phyloP scores from a whole-genome alignment of 2,888 invertebrate genomes.

The Thyatira batis region DNA sequence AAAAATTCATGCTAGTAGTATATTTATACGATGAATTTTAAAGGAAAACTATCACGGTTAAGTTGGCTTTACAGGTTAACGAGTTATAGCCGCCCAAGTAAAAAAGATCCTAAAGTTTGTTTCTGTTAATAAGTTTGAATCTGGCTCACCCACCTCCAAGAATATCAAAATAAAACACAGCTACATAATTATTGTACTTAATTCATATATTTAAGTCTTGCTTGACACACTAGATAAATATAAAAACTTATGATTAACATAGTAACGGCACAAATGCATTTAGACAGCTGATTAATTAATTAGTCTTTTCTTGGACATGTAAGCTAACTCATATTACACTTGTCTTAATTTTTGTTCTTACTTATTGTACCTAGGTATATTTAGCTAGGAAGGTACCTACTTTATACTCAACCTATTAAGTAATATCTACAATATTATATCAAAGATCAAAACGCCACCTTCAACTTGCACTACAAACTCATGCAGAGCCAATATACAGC shows the following conservation, averaged over 20 bases:
- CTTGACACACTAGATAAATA: not conserved
- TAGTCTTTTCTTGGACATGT: conserved; percentile 59
- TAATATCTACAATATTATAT: conserved; percentile 1
- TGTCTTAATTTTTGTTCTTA: conserved; percentile 9
- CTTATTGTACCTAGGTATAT: not conserved
- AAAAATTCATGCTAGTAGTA: too few relatives aligned
- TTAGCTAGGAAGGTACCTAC: not conserved
- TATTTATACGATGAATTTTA: too few relatives aligned
- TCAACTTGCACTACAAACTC: conserved; percentile 29
- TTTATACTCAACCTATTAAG: conserved; percentile 13
- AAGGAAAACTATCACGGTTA: too few relatives aligned
- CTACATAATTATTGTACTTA: not conserved
- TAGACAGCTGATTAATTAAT: conserved; percentile 47
- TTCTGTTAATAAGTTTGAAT: too few relatives aligned
- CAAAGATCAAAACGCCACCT: conserved; percentile 10
- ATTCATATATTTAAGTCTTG: not conserved
- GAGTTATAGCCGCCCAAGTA: too few relatives aligned
- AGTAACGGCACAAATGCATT: conserved; percentile 57
- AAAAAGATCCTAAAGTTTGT: not conserved
- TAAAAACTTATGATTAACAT: conserved; percentile 40
- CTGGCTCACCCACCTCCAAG: too few relatives aligned
- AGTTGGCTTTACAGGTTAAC: too few relatives aligned
- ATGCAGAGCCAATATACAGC: conserved; percentile 41
- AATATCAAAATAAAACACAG: not conserved
- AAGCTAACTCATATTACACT: conserved; percentile 19